Evolutionary conservation across 2,888 invertebrate genomes (phyloP), one percentile per base, ranked within the genome.

Genomic region (Microplitis deprimator): DNA sequence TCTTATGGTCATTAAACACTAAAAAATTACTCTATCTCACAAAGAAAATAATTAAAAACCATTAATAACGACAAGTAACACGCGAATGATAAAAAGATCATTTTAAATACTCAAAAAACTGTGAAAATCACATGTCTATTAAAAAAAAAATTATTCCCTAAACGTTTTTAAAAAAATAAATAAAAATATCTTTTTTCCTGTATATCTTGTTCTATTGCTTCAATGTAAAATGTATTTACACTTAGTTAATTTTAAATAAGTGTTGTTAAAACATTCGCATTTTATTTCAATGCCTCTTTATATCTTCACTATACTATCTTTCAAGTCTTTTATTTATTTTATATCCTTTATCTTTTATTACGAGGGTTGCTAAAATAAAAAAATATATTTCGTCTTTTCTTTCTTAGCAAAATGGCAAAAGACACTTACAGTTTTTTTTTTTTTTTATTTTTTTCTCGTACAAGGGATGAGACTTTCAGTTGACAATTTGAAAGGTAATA

Each of bases 211-310:
- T 50, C 62, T 16, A 17, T 62, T 62, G 62, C 20, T 7, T 62
- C 17, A 17, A 62, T 62, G 62, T 20, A 62, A 62, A 62, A 62
- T 62, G 7, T 83, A 85, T 86, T 62, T 20, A 62, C 62, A 17
- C 62, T 62, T 62, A 62, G 62, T 62, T 62, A 62, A 62, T 17
- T 17, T 62, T 8, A 17, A 20, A 62, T 20, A 62, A 62, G 83
- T 17, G 62, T 50, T 50, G 50, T 13, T 62, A 62, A 62, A 29
- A 62, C 62, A 16, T 62, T 62, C 20, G 62, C n/a, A 20, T 62
- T 20, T 62, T 62, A 62, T 62, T 62, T 62, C 62, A 62, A 62
- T 62, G 20, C 16, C 38, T 16, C 16, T 60, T 17, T 16, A 16
- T 65, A 13, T 65, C 13, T 29, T 38, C 38, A 13, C 65, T 65